phyloP scores from a whole-genome alignment of 1,140 invertebrate species.

The Papilio xuthus region DNA sequence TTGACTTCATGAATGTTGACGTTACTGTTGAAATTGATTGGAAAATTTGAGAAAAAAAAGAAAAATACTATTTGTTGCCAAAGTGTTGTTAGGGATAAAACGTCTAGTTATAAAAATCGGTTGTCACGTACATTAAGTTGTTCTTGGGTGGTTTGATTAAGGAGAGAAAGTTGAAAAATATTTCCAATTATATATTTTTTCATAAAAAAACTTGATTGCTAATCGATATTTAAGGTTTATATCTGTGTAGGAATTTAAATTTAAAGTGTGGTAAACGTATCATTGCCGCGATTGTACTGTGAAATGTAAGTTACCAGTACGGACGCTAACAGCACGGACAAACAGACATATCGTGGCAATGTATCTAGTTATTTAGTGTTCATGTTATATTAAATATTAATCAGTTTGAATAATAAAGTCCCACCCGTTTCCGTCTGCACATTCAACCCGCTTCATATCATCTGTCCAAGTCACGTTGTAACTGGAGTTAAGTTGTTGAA shows the following conservation, averaged over 20 bases:
- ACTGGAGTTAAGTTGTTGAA: constrained; percentile 54
- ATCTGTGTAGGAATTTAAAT: constrained; percentile 80
- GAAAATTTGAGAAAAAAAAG: constrained; percentile 55
- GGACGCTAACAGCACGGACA: constrained; percentile 22
- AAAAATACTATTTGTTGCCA: constrained; percentile 80
- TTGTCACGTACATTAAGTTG: constrained; percentile 80
- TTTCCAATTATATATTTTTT: constrained; percentile 82
- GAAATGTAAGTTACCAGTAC: constrained; percentile 35
- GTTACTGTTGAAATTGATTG: constrained; percentile 74
- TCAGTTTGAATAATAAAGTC: constrained; percentile 59
- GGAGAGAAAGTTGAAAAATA: constrained; percentile 79
- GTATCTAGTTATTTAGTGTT: constrained; percentile 79
- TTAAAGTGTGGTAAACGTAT: constrained; percentile 77
- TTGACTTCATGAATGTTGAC: constrained; percentile 71
- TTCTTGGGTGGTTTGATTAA: constrained; percentile 78
- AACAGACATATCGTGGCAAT: constrained; percentile 64
- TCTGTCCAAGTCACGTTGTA: constrained; percentile 56
- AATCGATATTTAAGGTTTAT: constrained; percentile 80
- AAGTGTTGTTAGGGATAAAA: constrained; percentile 80
- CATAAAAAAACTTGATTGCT: constrained; percentile 80
- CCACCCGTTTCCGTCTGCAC: constrained; percentile 59
- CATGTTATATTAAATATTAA: constrained; percentile 79
- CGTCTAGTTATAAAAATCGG: constrained; percentile 78
- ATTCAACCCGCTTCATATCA: constrained; percentile 34
- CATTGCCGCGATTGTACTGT: constrained; percentile 63